Base-by-base conservation (phyloP, 2,113 vertebrate species). In the Poicephalus gulielmi region DNA sequence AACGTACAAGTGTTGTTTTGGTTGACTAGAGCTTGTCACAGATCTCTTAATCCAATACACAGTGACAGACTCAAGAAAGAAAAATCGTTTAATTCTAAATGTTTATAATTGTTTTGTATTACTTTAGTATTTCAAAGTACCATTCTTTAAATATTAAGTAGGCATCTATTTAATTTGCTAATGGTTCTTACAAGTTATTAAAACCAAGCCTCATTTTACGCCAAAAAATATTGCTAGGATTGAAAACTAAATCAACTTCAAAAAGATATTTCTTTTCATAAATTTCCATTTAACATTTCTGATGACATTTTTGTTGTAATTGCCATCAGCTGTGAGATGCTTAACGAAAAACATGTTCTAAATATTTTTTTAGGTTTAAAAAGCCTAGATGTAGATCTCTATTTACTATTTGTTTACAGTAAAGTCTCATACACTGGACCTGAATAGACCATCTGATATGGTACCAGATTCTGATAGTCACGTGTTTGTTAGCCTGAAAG, bases 361-460 rank as follows among this genome's bases (percentile, higher is more conserved):
- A 83, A 90, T 44, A 35, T 13, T 1, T 17, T 75, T 68, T 91
- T 73, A 25, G 70, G 43, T 83, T 74, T 77, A 17, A 13, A 17
- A n/a, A 53, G 8, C 18, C 19, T 60, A 33, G 7, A 55, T 71
- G 13, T 67, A 75, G 5, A 59, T 63, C 23, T 55, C 19, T 83
- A 7, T 90, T 86, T 79, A 9, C 62, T 67, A 8, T 95, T 92
- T 74, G 18, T 92, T 95, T 81, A 31, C 79, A 97, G 95, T 90
- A 13, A 75, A 31, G 31, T 88, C 43, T 15, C 55, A 81, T 13
- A 86, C 73, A 23, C 27, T 97, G 76, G 93, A 96, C 22, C 59
- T 97, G 75, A 92, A 63, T 23, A 97, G 7, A 64, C 96, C 96
- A 9, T 3, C 93, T 68, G 50, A 96, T 37, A 95, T 95, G 93